Evolutionary conservation across 2,113 vertebrate genomes (phyloP), one percentile per base, ranked within the genome.

Genomic region (Phrynosoma platyrhinos): DNA sequence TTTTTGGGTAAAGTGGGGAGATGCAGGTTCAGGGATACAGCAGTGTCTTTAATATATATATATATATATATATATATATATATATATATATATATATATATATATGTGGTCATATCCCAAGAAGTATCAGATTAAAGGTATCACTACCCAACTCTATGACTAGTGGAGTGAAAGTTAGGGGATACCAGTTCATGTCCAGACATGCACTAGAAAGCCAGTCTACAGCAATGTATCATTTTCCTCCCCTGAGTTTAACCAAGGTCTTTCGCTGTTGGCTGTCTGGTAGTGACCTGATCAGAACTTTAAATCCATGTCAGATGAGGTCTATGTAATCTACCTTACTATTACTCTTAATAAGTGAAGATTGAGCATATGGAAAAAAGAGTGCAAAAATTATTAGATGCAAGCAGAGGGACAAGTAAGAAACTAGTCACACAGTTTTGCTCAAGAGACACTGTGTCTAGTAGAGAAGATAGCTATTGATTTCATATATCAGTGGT

Each of bases 41-140:
- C 47, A 62, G 9, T 71, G 68, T 8, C 20, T 62, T 75, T 47
- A 68, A 58, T 36, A 58, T 16, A 55, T 16, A 9, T 25, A 64
- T 32, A n/a, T n/a, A n/a, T n/a, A n/a, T n/a, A n/a, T n/a, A n/a
- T n/a, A n/a, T n/a, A n/a, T n/a, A n/a, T n/a, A n/a, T n/a, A n/a
- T n/a, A n/a, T n/a, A n/a, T n/a, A n/a, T n/a, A n/a, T n/a, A n/a
- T n/a, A n/a, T n/a, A n/a, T n/a, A n/a, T n/a, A n/a, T n/a, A n/a
- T n/a, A n/a, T n/a, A n/a, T n/a, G 25, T 74, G 21, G 36, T 16
- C 7, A 52, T 32, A 16, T 85, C 47, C 84, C 91, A 85, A 79
- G 82, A 93, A 82, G 82, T 71, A 86, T 77, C 91, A 87, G 91
- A 93, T 89, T 76, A 93, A 91, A 94, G 66, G 77, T 90, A 72